Evolutionary conservation across 2,113 vertebrate species (phyloP).

Genomic region (Gallinago jamesoni): DNA sequence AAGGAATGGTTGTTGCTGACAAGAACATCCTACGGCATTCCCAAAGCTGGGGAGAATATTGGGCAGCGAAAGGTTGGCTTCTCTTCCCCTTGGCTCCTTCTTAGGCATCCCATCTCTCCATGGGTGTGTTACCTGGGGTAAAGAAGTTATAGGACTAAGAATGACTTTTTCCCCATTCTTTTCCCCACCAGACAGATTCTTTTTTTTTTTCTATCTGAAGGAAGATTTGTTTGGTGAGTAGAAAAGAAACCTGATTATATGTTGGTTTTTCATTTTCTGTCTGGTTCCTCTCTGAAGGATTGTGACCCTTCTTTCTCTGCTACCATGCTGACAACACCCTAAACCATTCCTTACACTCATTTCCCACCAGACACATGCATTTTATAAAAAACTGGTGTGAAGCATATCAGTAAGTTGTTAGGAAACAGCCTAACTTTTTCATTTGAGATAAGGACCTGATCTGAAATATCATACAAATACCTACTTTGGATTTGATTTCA

Average conservation of each 20-base stretch:
- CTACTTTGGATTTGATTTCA: background rate
- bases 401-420: background rate
- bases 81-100: background rate
- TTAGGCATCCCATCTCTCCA: background rate
- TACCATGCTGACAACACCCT: background rate
- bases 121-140: fast-evolving
- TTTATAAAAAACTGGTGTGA: background rate
- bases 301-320: background rate
- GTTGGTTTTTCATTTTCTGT: background rate
- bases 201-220: background rate
- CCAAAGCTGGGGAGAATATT: background rate
- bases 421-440: background rate
- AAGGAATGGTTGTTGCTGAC: constrained; percentile 95
- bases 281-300: background rate
- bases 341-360: background rate
- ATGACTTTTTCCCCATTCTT: background rate
- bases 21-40: constrained; percentile 75
- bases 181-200: background rate
- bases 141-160: background rate
- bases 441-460: background rate
- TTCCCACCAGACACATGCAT: background rate
- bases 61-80: fast-evolving
- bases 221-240: background rate
- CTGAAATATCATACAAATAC: background rate
- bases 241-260: background rate